phyloP scores from a whole-genome alignment of 2,797 vertebrate species.

The Sebastes kiyomatsui region DNA sequence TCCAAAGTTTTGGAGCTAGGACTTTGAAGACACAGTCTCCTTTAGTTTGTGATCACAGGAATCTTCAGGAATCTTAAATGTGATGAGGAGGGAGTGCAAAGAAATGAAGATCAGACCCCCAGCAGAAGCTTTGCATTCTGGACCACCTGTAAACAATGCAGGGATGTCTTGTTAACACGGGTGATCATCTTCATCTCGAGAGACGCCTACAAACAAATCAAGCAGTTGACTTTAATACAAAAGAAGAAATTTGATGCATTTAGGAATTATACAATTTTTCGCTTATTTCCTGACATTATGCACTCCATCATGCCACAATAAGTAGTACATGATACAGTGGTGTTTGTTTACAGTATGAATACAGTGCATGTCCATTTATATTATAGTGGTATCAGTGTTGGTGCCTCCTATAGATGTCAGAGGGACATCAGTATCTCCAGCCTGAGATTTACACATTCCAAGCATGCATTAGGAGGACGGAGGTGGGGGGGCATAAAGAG shows the following conservation, averaged over 20 bases:
- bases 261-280: not conserved
- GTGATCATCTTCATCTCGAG: not conserved
- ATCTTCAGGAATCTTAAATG: not conserved
- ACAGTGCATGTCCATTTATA: not conserved
- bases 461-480: slow-evolving; percentile 78
- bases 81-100: not conserved
- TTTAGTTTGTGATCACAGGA: not conserved
- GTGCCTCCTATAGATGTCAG: slow-evolving; percentile 53
- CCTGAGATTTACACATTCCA: slow-evolving; percentile 89
- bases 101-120: not conserved
- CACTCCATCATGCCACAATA: not conserved
- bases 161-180: not conserved
- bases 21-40: not conserved
- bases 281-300: not conserved
- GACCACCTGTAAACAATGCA: not conserved
- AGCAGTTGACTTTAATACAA: not conserved
- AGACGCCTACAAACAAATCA: not conserved
- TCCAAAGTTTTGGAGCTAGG: not conserved
- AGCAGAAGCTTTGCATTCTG: not conserved
- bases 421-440: slow-evolving; percentile 58
- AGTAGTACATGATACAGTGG: not conserved
- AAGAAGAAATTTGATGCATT: not conserved
- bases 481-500: slow-evolving; percentile 8
- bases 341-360: slow-evolving; percentile 4
- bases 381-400: not conserved